Base-by-base conservation (phyloP, 2,113 vertebrate species). In the Pontoporia blainvillei region DNA sequence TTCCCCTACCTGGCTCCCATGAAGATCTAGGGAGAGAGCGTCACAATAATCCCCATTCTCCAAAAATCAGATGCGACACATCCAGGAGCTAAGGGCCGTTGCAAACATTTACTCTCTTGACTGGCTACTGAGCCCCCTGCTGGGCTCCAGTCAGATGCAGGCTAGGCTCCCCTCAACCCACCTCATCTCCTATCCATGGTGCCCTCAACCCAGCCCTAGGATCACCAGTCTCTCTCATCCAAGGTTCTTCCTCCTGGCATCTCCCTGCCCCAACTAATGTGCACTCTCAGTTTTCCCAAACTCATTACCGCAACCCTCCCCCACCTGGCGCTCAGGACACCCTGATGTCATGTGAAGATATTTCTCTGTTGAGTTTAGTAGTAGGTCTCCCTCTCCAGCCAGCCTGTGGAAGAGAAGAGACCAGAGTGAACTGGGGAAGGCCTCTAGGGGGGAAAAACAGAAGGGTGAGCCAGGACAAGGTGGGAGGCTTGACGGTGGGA, bases 371-470 rank as follows among this genome's bases (percentile, higher is more conserved):
- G 97, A 91, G 82, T 95, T 98, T 98, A 99, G 98, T 99, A 99
- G 98, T 99, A 99, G 1, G 99, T 99, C 97, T 99, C 99, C 93
- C 6, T 98, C 96, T 99, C 99, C 98, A 99, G 97, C 99, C 99
- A 99, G 95, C 99, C 99, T 99, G 97, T 59, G 41, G 79, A 59
- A 49, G 78, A 95, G 69, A 96, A 90, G 49, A 83, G 36, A 62
- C 41, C 62, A 59, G 84, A 7, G 18, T 82, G 54, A 82, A 31
- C 15, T 3, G 13, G 61, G 10, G 49, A 76, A 71, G 81, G 62
- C 13, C 20, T 6, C 21, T 6, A 13, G 57, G n/a, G 21, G 36
- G 36, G 21, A 39, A 3, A 4, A 7, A 5, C 49, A 34, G 39
- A 71, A 39, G 9, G 39, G 89, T 20, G 25, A 25, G 46, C 0